Conservation (phyloP, 2,888 invertebrate genomes). For the Stenotaenia linearis region DNA sequence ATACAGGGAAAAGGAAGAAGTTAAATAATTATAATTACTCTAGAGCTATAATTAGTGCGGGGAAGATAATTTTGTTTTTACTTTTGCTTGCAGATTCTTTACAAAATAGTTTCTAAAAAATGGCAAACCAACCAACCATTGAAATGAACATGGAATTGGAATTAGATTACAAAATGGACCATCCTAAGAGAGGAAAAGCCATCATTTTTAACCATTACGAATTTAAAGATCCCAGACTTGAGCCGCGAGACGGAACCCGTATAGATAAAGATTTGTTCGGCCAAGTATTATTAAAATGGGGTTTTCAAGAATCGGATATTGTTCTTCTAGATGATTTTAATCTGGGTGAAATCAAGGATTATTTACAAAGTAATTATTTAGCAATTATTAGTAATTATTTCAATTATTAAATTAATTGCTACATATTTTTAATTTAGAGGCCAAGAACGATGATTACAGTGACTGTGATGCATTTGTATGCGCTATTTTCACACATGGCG, state of each 20-base stretch:
- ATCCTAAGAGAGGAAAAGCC: not conserved
- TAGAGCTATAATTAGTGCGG: no score
- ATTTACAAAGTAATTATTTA: not conserved
- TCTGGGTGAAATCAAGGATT: not conserved
- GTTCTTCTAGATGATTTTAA: not conserved
- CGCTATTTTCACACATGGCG: not conserved
- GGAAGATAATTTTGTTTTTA: no score
- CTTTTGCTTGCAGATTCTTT: no score
- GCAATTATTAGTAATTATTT: no score
- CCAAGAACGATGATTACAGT: not conserved
- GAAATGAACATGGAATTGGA: not conserved
- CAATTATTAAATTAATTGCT: no score
- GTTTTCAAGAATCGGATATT: not conserved
- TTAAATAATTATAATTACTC: no score
- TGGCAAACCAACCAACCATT: no score
- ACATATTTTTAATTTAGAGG: not conserved
- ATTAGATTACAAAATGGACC: not conserved
- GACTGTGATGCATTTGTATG: not conserved
- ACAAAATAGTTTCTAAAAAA: no score
- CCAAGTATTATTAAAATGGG: not conserved
- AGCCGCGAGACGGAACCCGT: not conserved
- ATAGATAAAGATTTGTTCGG: not conserved
- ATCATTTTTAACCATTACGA: not conserved
- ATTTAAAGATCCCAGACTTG: not conserved
- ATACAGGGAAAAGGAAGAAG: no score